phyloP scores from a whole-genome alignment of 2,797 vertebrate genomes.

The Malurus leucopterus region DNA sequence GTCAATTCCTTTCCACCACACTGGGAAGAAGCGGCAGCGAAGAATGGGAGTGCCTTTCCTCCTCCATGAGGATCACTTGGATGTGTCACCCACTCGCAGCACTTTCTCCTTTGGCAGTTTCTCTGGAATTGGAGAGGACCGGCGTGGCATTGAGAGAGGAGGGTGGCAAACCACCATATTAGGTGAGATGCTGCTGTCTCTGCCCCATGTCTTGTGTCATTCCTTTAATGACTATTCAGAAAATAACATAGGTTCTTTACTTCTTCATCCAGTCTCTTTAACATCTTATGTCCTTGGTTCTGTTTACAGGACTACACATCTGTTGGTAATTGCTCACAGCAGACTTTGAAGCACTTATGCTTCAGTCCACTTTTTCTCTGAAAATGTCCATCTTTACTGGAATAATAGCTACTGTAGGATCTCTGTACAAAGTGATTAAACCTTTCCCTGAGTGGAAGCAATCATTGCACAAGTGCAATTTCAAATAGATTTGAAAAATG shows the following conservation, averaged over 20 bases:
- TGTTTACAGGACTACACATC: neutral
- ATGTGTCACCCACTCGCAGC: constrained; percentile 95
- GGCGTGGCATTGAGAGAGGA: constrained; percentile 86
- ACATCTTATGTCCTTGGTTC: neutral
- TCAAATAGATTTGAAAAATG: neutral
- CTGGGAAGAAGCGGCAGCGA: constrained; percentile 91
- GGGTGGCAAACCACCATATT: constrained; percentile 96
- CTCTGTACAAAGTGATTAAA: neutral
- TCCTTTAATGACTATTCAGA: neutral
- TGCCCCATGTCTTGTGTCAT: neutral
- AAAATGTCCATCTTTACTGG: neutral
- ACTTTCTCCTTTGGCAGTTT: constrained; percentile 97
- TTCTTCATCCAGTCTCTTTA: neutral
- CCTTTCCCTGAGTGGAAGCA: neutral
- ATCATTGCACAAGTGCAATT: neutral
- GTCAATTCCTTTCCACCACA: constrained; percentile 92
- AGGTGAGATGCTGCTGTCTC: constrained; percentile 71
- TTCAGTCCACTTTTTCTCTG: neutral
- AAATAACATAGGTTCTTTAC: neutral
- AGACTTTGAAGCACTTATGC: neutral
- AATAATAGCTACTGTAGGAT: neutral
- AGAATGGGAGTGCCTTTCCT: constrained; percentile 95
- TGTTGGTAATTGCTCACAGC: neutral
- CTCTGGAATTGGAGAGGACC: constrained; percentile 93
- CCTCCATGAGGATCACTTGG: constrained; percentile 92